phyloP scores from a whole-genome alignment of 2,113 vertebrate species.

The Cyprinodon brontotheroides region DNA sequence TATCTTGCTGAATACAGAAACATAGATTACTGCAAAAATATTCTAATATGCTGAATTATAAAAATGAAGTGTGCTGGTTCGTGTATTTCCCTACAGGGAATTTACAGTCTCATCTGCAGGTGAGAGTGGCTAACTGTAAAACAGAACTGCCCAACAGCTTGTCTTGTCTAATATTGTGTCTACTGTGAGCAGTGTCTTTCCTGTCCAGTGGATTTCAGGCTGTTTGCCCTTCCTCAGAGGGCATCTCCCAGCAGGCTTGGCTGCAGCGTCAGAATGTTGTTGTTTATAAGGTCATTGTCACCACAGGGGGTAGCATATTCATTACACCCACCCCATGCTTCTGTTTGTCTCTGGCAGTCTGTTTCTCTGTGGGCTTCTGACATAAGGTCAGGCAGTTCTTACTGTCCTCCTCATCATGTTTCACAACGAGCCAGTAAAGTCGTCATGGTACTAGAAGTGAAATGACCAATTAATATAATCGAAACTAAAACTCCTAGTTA shows the following conservation, averaged over 20 bases:
- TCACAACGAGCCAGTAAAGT: constrained; percentile 43
- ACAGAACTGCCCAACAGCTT: background rate
- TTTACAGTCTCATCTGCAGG: background rate
- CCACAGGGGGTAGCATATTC: constrained; percentile 80
- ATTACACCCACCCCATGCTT: constrained; percentile 74
- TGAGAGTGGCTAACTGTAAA: background rate
- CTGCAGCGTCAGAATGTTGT: constrained; percentile 71
- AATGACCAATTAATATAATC: constrained; percentile 42
- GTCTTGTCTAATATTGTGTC: constrained; percentile 19
- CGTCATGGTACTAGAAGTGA: constrained; percentile 19
- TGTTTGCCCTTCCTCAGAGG: constrained; percentile 75
- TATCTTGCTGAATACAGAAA: constrained; percentile 19
- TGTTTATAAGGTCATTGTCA: constrained; percentile 79
- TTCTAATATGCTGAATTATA: background rate
- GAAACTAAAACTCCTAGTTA: constrained; percentile 23
- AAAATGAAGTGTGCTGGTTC: background rate
- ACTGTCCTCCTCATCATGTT: constrained; percentile 57
- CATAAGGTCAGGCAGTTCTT: constrained; percentile 66
- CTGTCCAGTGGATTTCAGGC: constrained; percentile 51
- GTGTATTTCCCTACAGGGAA: background rate
- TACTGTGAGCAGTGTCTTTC: constrained; percentile 26
- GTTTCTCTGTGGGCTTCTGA: constrained; percentile 74
- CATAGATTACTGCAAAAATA: constrained; percentile 15
- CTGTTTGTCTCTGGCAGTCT: constrained; percentile 77
- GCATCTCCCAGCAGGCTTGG: constrained; percentile 72